These are phyloP conservation scores for Asteroscopus sphinx DNA, from an alignment of 2,888 invertebrate genomes.

Conservation along the genomic window DNA sequence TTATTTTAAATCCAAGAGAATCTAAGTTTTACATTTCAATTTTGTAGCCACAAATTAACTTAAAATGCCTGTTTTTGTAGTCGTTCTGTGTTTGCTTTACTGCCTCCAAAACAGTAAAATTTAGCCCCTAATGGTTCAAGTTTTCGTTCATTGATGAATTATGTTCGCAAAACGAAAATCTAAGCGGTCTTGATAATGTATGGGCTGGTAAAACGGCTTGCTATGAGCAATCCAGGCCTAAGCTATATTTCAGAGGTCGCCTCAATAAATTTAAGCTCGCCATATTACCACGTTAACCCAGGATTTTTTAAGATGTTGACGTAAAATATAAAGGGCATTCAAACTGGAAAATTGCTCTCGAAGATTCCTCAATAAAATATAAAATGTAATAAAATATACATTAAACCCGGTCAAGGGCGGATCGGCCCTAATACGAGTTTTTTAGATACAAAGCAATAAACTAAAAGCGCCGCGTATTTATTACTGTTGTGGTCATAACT, in stretches of 20 bases:
- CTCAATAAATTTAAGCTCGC: conserved; percentile 59
- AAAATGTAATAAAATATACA: conserved; percentile 39
- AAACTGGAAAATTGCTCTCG: conserved; percentile 29
- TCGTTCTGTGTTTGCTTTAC: conserved; percentile 7
- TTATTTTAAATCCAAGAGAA: too few relatives aligned
- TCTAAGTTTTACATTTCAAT: too few relatives aligned
- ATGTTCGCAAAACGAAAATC: conserved; percentile 41
- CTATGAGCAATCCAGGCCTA: conserved; percentile 30
- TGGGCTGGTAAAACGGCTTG: conserved; percentile 31
- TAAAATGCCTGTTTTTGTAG: not conserved
- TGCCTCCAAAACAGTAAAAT: conserved; percentile 16
- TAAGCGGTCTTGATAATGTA: conserved; percentile 40
- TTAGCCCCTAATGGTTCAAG: conserved; percentile 28
- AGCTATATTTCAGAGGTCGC: conserved; percentile 50
- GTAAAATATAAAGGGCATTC: conserved; percentile 58
- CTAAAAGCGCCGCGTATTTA: conserved; percentile 27
- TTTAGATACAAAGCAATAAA: conserved; percentile 43
- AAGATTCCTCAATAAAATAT: conserved; percentile 49
- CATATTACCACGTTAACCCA: conserved; percentile 48
- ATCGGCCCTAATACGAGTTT: conserved; percentile 30
- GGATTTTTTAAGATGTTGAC: conserved; percentile 52
- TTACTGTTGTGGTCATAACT: conserved; percentile 18
- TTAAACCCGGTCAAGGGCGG: conserved; percentile 42
- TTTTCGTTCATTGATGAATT: conserved; percentile 39
- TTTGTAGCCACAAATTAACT: not conserved